Evolutionary conservation across 2,888 invertebrate genomes (phyloP).

Genomic region (Octodonta nipae): DNA sequence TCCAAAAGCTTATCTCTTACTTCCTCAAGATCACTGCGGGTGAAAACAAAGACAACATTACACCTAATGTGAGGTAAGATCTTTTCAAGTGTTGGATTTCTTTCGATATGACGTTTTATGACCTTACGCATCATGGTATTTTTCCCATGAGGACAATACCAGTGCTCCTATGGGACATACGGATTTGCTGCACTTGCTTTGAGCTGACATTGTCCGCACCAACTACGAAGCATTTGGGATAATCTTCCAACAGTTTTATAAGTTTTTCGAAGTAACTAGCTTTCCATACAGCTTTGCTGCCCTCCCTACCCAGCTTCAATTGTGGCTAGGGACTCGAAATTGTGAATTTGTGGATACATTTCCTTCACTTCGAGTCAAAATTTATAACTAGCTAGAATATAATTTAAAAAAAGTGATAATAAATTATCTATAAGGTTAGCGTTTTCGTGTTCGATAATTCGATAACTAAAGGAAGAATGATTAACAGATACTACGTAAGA

Average conservation of each 20-base stretch:
- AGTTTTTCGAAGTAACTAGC: slow-evolving; percentile 93
- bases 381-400: no score
- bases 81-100: slow-evolving; percentile 86
- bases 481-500: no score
- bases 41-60: slow-evolving; percentile 98
- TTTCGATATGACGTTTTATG: slow-evolving; percentile 90
- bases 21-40: slow-evolving; percentile 84
- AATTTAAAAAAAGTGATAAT: no score
- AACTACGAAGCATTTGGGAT: slow-evolving; percentile 97
- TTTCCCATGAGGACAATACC: slow-evolving; percentile 95
- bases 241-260: slow-evolving; percentile 89
- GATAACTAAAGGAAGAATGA: no score
- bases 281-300: slow-evolving; percentile 98
- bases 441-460: no score
- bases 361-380: no score
- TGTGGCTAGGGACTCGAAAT: slow-evolving; percentile 51
- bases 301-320: slow-evolving; percentile 99
- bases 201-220: slow-evolving; percentile 99
- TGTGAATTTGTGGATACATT: slow-evolving; percentile 38
- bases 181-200: slow-evolving; percentile 99
- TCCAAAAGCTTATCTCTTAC: slow-evolving; percentile 79
- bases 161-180: slow-evolving; percentile 64
- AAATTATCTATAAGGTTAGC: no score
- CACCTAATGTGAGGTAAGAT: slow-evolving; percentile 89
- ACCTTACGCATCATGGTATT: slow-evolving; percentile 99